Evolutionary conservation across 2,113 vertebrate species (phyloP), one percentile per base, ranked within the genome.

Genomic region (Phylloscopus trochilus): DNA sequence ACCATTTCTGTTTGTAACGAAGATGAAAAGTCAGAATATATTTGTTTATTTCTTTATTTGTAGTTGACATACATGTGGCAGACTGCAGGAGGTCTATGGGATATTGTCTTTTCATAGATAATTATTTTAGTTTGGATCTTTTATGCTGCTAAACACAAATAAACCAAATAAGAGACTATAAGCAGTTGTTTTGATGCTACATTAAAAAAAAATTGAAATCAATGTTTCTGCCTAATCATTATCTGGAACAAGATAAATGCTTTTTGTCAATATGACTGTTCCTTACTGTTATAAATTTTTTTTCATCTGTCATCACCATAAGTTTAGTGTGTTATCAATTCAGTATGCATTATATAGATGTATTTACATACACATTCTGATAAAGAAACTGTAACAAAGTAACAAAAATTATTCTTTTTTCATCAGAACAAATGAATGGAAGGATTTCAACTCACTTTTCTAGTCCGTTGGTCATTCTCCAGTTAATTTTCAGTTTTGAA

Each of bases 321-420:
- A 80, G 1, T 81, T 69, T 33, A 64, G 10, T 22, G 11, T 58
- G 1, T 22, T 58, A n/a, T 33, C 15, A 62, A 47, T 27, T 88
- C 11, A 49, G 1, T 53, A 23, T 16, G 4, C 2, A 14, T n/a
- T 30, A n/a, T 37, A 59, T 20, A 16, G 35, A 13, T 4, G 2
- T 8, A 35, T 35, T 11, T 41, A 37, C 3, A 30, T 55, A 4
- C 17, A 46, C 5, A 51, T 53, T 35, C 2, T 83, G 4, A 47
- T 35, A 35, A 43, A 56, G 13, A 81, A 56, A 56, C 18, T 35
- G 6, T 67, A 89, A 31, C 9, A 63, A 37, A 5, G 3, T 23
- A 75, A 62, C 4, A 66, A 9, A 68, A 58, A 58, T 13, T 15
- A 33, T 35, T 51, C 28, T 68, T n/a, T 56, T 53, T 72, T 35